Evolutionary conservation across 2,113 vertebrate genomes (phyloP).

Genomic region (Lates calcarifer): DNA sequence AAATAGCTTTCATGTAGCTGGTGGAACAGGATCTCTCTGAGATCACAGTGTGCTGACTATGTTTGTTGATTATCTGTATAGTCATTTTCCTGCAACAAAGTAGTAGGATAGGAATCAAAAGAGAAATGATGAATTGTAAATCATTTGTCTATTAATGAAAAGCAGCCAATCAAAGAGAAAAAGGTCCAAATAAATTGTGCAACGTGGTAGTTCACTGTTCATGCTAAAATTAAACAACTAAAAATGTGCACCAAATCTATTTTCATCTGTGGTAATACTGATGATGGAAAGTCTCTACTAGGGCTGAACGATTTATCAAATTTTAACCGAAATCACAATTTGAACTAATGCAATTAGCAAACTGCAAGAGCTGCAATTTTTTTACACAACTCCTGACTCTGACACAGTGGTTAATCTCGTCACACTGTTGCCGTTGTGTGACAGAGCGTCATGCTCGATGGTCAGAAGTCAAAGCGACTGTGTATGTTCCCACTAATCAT

Average conservation of each 20-base stretch:
- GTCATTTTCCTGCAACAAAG: background rate
- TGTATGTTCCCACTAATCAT: too few species aligned
- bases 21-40: constrained; percentile 4
- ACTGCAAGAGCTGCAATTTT: too few species aligned
- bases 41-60: background rate
- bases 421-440: too few species aligned
- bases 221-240: background rate
- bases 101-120: background rate
- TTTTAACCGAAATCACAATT: too few species aligned
- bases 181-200: background rate
- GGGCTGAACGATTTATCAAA: too few species aligned
- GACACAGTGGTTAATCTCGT: too few species aligned
- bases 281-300: background rate
- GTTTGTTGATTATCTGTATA: constrained; percentile 2
- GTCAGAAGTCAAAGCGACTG: too few species aligned
- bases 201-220: background rate
- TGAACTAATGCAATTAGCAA: too few species aligned
- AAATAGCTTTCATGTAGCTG: constrained; percentile 37
- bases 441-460: too few species aligned
- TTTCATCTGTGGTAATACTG: background rate
- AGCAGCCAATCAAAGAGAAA: background rate
- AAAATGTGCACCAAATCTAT: background rate
- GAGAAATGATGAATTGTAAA: background rate
- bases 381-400: too few species aligned
- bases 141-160: background rate